Percentiles rank a stretch among this genome's conserved stretches.
Evolutionary conservation across 2,797 vertebrate genomes (phyloP).

Genomic region (Sebastes jordani): DNA sequence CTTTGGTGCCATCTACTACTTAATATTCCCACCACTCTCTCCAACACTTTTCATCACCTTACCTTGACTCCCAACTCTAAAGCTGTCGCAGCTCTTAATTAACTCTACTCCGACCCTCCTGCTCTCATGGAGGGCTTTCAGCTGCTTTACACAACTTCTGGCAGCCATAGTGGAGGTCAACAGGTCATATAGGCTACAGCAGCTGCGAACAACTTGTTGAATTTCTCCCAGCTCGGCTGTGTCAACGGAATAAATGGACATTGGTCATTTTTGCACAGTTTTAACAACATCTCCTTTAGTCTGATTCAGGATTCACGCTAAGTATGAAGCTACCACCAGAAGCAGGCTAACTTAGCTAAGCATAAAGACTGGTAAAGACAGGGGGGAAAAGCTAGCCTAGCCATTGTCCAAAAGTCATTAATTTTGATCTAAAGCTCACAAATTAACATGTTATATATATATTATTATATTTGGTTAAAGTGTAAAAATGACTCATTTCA

Average conservation of each 20-base stretch:
- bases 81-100: constrained; percentile 46
- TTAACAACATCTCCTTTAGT: background rate
- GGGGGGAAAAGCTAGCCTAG: background rate
- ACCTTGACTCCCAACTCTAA: constrained; percentile 36
- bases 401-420: background rate
- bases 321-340: background rate
- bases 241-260: background rate
- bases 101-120: constrained; percentile 11
- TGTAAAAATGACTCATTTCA: background rate
- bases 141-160: constrained; percentile 7
- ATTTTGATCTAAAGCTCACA: background rate
- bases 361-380: background rate
- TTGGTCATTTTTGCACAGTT: background rate
- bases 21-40: constrained; percentile 47
- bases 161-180: constrained; percentile 20
- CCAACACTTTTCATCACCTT: constrained; percentile 44
- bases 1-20: constrained; percentile 29
- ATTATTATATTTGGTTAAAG: background rate
- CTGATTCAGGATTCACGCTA: background rate
- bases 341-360: background rate
- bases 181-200: background rate
- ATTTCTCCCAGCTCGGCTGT: background rate
- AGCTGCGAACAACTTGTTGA: background rate
- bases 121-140: constrained; percentile 26
- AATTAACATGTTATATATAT: background rate